These are phyloP conservation scores for Cistogaster globosa DNA, from an alignment of 2,888 invertebrate species.

Conservation along the genomic window DNA sequence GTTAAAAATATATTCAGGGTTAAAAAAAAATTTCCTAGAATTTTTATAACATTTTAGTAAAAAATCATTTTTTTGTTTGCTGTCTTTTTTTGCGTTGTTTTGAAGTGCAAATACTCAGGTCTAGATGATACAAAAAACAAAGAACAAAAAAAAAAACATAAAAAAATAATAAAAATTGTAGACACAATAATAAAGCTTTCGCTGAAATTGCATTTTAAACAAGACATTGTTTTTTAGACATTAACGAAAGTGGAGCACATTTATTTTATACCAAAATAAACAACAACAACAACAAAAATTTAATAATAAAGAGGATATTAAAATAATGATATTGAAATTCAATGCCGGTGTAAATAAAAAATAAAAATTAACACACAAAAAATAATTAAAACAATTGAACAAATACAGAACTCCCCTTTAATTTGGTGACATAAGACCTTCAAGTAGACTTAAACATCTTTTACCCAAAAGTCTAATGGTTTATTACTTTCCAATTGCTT, in stretches of 20 bases:
- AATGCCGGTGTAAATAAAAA: not conserved
- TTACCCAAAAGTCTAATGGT: no score
- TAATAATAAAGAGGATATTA: not conserved
- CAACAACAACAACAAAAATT: no score
- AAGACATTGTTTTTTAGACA: not conserved
- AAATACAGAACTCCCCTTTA: not conserved
- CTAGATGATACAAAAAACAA: not conserved
- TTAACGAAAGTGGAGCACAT: conserved; percentile 53
- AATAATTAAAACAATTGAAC: not conserved
- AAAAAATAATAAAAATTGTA: conserved; percentile 14
- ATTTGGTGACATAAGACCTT: not conserved
- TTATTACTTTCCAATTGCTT: no score
- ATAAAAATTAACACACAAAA: not conserved
- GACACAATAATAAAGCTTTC: conserved; percentile 36
- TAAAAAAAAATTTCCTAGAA: not conserved
- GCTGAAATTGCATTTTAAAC: conserved; percentile 53
- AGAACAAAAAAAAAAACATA: not conserved
- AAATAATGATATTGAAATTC: conserved; percentile 53
- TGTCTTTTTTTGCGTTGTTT: conserved; percentile 35
- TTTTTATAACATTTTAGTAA: not conserved
- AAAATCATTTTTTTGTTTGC: no score
- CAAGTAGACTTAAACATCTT: no score
- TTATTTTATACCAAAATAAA: not conserved
- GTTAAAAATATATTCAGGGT: no score
- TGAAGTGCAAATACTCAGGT: conserved; percentile 42